phyloP scores from a whole-genome alignment of 2,888 invertebrate genomes.

The Mellilla xanthometata region DNA sequence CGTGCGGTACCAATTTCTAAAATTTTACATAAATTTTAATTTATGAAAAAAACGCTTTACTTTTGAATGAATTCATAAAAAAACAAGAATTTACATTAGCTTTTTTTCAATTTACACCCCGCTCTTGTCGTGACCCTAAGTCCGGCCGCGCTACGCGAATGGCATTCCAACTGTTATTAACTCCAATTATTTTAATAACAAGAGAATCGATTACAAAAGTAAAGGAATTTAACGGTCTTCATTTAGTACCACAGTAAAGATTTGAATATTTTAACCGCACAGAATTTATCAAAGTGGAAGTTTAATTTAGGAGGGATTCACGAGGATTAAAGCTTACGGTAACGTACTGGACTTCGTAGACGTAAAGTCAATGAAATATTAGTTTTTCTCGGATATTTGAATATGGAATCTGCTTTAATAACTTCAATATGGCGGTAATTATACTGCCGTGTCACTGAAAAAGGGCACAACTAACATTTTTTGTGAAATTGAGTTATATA shows the following conservation, averaged over 20 bases:
- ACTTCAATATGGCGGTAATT: no score
- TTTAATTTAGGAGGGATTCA: constrained; percentile 34
- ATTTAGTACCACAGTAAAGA: constrained; percentile 27
- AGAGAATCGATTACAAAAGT: constrained; percentile 22
- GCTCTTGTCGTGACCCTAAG: no score
- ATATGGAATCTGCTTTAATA: no score
- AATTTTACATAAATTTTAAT: no score
- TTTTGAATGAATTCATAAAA: no score
- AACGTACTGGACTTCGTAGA: constrained; percentile 18
- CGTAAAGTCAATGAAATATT: constrained; percentile 13
- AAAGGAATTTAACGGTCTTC: constrained; percentile 20
- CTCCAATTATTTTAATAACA: constrained; percentile 25
- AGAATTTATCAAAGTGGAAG: constrained; percentile 39
- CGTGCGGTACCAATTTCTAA: no score
- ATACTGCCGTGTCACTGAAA: no score
- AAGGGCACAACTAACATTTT: no score
- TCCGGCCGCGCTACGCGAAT: neutral
- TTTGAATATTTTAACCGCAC: constrained; percentile 41
- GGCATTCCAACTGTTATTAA: constrained; percentile 20
- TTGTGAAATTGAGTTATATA: no score
- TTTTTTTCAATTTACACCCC: neutral
- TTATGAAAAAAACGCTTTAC: no score
- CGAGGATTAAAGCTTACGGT: constrained; percentile 13
- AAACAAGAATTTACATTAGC: neutral
- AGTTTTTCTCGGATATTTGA: constrained; percentile 1